phyloP scores from a whole-genome alignment of 2,888 invertebrate species.

The Tenthredo amoena region DNA sequence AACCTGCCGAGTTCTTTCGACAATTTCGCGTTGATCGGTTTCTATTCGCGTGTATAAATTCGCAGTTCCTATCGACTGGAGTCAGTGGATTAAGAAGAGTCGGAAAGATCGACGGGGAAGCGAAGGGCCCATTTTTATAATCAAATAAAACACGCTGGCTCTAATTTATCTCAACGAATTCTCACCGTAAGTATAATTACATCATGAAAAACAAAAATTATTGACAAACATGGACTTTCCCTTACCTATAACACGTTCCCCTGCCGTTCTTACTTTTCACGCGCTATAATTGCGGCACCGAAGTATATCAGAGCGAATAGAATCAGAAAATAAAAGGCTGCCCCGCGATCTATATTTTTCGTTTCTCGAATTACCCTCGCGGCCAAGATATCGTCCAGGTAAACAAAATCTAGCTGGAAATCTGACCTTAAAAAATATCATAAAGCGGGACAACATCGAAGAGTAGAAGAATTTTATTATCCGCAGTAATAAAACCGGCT shows the following conservation, averaged over 20 bases:
- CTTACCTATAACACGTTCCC: no score
- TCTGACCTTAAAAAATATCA: slow-evolving; percentile 16
- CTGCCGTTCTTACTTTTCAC: no score
- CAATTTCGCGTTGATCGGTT: no score
- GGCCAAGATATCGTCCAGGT: no score
- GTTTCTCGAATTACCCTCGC: no score
- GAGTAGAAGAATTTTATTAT: slow-evolving; percentile 1
- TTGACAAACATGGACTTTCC: no score
- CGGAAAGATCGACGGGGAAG: background rate
- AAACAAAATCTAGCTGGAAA: background rate
- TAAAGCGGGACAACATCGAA: slow-evolving; percentile 4
- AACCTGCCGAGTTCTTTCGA: background rate
- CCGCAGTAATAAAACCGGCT: background rate
- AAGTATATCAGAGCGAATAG: no score
- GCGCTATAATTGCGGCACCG: no score
- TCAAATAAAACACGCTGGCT: slow-evolving; percentile 74
- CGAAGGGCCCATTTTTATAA: background rate
- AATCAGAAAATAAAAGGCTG: no score
- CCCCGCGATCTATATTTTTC: no score
- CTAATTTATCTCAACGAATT: slow-evolving; percentile 71
- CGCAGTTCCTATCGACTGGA: background rate
- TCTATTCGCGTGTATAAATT: background rate
- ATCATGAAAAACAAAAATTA: no score
- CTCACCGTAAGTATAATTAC: slow-evolving; percentile 70
- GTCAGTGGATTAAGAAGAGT: background rate